Conservation (phyloP, 2,888 invertebrate species). For the Synergus gifuensis region DNA sequence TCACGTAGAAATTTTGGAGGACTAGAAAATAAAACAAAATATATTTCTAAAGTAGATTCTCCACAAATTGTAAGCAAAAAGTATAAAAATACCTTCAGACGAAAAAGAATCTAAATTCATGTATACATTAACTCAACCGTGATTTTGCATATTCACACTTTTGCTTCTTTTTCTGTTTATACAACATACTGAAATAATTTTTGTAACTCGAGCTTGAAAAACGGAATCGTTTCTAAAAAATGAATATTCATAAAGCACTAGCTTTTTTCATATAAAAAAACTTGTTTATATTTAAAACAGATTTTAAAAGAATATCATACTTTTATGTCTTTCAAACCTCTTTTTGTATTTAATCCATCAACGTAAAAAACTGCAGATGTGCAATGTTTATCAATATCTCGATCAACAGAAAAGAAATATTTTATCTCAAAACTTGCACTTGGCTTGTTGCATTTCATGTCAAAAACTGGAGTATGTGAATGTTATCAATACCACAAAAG, state of each 20-base stretch:
- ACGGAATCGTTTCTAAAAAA: neutral
- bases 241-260: neutral
- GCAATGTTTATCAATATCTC: neutral
- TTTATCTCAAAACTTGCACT: neutral
- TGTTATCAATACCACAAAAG: neutral
- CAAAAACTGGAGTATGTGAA: neutral
- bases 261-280: neutral
- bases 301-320: neutral
- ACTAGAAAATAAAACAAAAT: too few species aligned
- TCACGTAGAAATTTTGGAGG: too few species aligned
- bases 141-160: neutral
- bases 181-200: neutral
- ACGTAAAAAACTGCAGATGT: neutral
- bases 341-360: neutral
- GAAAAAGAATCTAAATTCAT: neutral
- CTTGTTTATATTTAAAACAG: neutral
- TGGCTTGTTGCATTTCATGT: neutral
- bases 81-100: neutral
- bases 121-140: neutral
- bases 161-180: neutral
- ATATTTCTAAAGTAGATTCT: too few species aligned
- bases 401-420: neutral
- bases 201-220: neutral
- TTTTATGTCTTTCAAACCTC: neutral
- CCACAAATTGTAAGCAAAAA: neutral